phyloP scores from a whole-genome alignment of 2,888 invertebrate genomes.

The Argynnis bischoffii region DNA sequence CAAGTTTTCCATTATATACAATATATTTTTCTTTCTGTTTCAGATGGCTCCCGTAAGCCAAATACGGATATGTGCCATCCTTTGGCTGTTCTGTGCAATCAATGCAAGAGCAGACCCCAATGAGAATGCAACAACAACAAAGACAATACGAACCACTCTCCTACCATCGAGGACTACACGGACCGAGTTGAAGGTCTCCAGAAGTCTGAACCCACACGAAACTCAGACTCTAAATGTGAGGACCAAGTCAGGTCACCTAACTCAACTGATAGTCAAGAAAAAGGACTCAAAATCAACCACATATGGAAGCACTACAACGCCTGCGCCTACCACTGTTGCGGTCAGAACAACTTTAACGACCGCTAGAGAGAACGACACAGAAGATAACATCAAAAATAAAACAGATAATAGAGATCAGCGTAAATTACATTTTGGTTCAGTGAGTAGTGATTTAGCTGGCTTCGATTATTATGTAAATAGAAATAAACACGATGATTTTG shows the following conservation, averaged over 20 bases:
- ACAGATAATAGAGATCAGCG: conserved; percentile 74
- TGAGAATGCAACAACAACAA: conserved; percentile 69
- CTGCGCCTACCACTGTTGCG: conserved; percentile 63
- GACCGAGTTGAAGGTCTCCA: conserved; percentile 89
- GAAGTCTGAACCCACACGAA: conserved; percentile 89
- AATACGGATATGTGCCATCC: conserved; percentile 64
- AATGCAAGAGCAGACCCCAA: conserved; percentile 51
- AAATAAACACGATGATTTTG: conserved; percentile 70
- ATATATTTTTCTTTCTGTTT: conserved; percentile 46
- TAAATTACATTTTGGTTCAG: conserved; percentile 65
- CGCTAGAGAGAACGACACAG: conserved; percentile 51
- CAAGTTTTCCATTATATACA: neutral
- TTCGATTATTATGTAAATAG: conserved; percentile 76
- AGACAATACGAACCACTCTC: conserved; percentile 71
- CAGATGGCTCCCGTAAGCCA: conserved; percentile 77
- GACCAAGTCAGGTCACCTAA: conserved; percentile 88
- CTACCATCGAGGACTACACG: conserved; percentile 84
- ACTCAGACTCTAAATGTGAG: conserved; percentile 90
- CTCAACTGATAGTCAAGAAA: conserved; percentile 89
- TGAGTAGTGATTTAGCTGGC: conserved; percentile 74
- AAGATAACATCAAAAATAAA: conserved; percentile 62
- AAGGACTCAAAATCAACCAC: conserved; percentile 81
- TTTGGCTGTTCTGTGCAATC: conserved; percentile 62
- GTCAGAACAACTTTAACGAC: conserved; percentile 55
- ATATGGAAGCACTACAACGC: conserved; percentile 47